Percentiles rank a stretch among this genome's conserved stretches.
Conservation (phyloP, 2,113 vertebrate species). For the Manacus vitellinus region DNA sequence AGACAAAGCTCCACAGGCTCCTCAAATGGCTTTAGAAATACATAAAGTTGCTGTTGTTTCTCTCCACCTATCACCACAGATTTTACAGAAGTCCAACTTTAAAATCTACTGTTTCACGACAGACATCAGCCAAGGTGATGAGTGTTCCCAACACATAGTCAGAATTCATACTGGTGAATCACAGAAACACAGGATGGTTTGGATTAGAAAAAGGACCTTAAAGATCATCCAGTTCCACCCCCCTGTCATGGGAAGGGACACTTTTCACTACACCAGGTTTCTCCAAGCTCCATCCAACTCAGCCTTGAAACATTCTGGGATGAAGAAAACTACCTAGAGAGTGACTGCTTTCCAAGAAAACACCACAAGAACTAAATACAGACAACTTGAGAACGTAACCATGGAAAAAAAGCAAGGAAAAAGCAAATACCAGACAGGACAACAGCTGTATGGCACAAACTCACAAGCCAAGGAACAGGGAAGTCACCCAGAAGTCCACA, state of each 20-base stretch:
- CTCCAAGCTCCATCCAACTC: background rate
- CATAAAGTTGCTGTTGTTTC: background rate
- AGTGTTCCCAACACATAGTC: background rate
- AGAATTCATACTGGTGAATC: background rate
- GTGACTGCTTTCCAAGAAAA: background rate
- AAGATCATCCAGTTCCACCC: background rate
- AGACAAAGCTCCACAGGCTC: background rate
- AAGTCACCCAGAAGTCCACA: background rate
- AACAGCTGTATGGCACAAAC: background rate
- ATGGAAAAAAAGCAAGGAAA: background rate
- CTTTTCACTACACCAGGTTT: background rate
- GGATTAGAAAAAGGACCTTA: background rate
- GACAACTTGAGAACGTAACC: accelerated
- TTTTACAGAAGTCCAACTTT: background rate
- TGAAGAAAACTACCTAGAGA: background rate
- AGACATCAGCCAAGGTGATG: accelerated
- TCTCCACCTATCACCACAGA: background rate
- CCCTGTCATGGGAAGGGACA: background rate
- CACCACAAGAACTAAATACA: background rate
- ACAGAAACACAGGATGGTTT: background rate
- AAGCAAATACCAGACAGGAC: background rate
- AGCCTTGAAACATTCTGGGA: background rate
- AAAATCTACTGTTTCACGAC: background rate
- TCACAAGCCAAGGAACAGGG: background rate
- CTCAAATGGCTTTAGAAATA: background rate